These are phyloP conservation scores for Meloe dianella DNA, from an alignment of 2,888 invertebrate genomes.

Conservation along the genomic window DNA sequence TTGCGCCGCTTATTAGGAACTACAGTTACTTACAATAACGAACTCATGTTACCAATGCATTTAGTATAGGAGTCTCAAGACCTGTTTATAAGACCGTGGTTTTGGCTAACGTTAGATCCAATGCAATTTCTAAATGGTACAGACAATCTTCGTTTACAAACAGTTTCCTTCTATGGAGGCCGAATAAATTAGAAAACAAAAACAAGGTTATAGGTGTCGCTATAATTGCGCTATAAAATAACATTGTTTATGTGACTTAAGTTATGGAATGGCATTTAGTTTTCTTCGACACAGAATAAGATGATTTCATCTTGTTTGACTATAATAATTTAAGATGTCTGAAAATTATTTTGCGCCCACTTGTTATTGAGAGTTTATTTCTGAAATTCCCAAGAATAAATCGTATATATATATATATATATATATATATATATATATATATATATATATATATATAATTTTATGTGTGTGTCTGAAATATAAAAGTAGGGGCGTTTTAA, in stretches of 20 bases:
- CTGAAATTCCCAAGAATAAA: background rate
- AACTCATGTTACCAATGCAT: too few relatives aligned
- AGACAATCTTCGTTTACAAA: too few relatives aligned
- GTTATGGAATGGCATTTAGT: background rate
- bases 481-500: constrained; percentile 34
- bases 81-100: too few relatives aligned
- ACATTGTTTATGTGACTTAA: background rate
- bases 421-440: too few relatives aligned
- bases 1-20: too few relatives aligned
- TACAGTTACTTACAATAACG: too few relatives aligned
- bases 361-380: background rate
- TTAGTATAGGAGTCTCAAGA: too few relatives aligned
- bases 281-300: background rate
- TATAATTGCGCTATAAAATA: background rate
- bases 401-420: background rate
- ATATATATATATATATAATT: background rate
- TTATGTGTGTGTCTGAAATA: background rate
- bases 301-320: background rate
- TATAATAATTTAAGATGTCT: background rate
- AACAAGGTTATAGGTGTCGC: background rate
- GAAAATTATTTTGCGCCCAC: constrained; percentile 5
- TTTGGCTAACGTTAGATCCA: too few relatives aligned
- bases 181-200: too few relatives aligned
- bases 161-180: too few relatives aligned
- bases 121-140: too few relatives aligned